These are phyloP conservation scores for Danio jaintianensis DNA, from an alignment of 2,797 vertebrate species.

Conservation along the genomic window DNA sequence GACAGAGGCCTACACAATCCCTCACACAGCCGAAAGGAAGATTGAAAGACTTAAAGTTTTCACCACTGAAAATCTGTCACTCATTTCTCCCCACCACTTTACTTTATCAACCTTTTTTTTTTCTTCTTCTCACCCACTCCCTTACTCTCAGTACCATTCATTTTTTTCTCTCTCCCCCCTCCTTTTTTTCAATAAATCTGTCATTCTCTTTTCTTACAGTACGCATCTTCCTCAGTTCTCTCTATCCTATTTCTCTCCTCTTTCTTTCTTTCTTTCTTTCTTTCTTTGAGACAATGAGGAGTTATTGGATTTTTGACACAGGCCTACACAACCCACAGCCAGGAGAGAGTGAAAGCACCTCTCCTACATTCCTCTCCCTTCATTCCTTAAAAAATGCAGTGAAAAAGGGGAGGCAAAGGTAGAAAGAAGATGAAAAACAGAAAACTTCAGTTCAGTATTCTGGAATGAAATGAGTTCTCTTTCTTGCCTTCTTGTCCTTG, in stretches of 20 bases:
- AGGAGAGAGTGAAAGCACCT: slow-evolving; percentile 5
- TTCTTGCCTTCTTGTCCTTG: too few relatives aligned
- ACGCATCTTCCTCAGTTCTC: slow-evolving; percentile 8
- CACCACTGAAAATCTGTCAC: slow-evolving; percentile 73
- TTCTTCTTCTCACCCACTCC: slow-evolving; percentile 47
- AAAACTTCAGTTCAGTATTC: too few relatives aligned
- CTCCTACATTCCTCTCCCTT: slow-evolving; percentile 6
- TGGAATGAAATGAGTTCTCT: too few relatives aligned
- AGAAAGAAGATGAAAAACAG: too few relatives aligned
- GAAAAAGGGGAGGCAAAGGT: too few relatives aligned
- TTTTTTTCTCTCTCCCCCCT: slow-evolving; percentile 23
- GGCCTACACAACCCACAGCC: slow-evolving; percentile 12
- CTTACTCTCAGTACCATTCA: slow-evolving; percentile 8
- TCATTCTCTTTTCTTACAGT: slow-evolving; percentile 23
- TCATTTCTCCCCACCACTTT: slow-evolving; percentile 56
- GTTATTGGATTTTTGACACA: slow-evolving; percentile 19
- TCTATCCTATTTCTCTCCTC: slow-evolving; percentile 1
- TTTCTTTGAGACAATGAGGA: slow-evolving; percentile 6
- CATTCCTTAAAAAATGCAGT: too few relatives aligned
- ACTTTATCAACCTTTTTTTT: slow-evolving; percentile 23
- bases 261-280: not conserved
- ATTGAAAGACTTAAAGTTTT: slow-evolving; percentile 66
- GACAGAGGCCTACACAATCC: slow-evolving; percentile 50
- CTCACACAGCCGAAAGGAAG: slow-evolving; percentile 36
- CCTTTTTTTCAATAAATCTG: slow-evolving; percentile 32